Conservation (phyloP, 2,888 invertebrate genomes). For the Scrobipalpa costella region DNA sequence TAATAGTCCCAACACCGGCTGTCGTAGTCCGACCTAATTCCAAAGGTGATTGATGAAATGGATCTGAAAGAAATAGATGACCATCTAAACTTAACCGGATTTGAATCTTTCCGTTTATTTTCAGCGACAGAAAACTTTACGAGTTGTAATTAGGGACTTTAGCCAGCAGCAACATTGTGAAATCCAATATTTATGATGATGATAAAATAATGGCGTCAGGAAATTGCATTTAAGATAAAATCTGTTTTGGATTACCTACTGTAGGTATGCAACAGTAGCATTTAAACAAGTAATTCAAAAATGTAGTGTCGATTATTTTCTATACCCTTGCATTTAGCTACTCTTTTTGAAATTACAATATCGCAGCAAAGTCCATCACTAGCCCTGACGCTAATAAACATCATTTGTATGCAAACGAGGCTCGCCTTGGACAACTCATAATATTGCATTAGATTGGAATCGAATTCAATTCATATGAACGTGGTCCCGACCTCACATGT, state of each 20-base stretch:
- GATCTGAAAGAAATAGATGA: slow-evolving; percentile 47
- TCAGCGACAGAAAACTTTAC: slow-evolving; percentile 58
- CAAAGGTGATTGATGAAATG: slow-evolving; percentile 52
- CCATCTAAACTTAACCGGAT: slow-evolving; percentile 45
- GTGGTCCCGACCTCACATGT: slow-evolving; percentile 47
- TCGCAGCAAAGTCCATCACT: neutral
- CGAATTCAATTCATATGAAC: slow-evolving; percentile 34
- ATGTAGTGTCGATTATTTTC: neutral
- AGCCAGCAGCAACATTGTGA: neutral
- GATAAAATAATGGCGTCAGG: slow-evolving; percentile 3
- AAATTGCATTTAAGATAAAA: slow-evolving; percentile 2
- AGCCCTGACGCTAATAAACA: slow-evolving; percentile 6
- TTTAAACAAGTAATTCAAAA: neutral
- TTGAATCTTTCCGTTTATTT: slow-evolving; percentile 53
- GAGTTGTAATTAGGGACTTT: slow-evolving; percentile 28
- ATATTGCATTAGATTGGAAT: slow-evolving; percentile 24
- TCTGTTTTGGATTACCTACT: neutral
- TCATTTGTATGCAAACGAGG: slow-evolving; percentile 20
- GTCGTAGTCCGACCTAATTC: slow-evolving; percentile 59
- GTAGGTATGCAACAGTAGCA: neutral
- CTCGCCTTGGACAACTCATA: slow-evolving; percentile 14
- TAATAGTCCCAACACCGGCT: slow-evolving; percentile 66
- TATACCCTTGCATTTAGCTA: neutral
- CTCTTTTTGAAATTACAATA: neutral
- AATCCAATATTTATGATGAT: slow-evolving; percentile 1